Evolutionary conservation across 2,888 invertebrate species (phyloP).

Genomic region (Synergus laeviventris): DNA sequence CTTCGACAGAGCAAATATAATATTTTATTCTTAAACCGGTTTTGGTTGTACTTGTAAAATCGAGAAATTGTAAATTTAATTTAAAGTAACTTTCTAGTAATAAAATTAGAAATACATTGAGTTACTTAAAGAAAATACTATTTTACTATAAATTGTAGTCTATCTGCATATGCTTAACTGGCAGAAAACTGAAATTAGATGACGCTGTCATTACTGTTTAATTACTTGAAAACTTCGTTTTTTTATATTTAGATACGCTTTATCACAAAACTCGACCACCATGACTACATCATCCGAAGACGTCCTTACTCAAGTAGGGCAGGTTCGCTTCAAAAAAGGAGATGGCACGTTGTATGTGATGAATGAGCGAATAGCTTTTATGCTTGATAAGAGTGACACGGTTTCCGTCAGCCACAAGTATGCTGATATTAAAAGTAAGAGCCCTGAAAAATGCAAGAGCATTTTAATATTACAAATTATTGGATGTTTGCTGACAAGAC

Average conservation of each 20-base stretch:
- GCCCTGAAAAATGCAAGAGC: background rate
- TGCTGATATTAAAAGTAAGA: conserved; percentile 95
- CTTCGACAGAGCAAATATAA: background rate
- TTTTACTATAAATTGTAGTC: background rate
- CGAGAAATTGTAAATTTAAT: too few relatives aligned
- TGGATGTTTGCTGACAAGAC: too few relatives aligned
- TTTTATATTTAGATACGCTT: conserved; percentile 60
- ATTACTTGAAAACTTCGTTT: background rate
- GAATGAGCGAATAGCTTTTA: conserved; percentile 97
- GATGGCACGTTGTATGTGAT: conserved; percentile 97
- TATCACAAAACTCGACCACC: conserved; percentile 66
- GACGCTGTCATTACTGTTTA: background rate
- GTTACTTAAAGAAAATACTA: background rate
- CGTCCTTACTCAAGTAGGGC: conserved; percentile 92
- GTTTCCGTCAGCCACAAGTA: conserved; percentile 96
- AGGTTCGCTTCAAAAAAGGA: conserved; percentile 96
- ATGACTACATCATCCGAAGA: conserved; percentile 96
- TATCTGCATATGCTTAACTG: background rate
- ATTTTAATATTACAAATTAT: conserved; percentile 7
- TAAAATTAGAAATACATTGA: background rate
- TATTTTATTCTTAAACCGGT: background rate
- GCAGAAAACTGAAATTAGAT: background rate
- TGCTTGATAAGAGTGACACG: conserved; percentile 93
- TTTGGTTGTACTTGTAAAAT: background rate
- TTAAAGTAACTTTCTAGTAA: background rate